A percentile compares a stretch with the other conserved stretches of the same genome.
phyloP scores from a whole-genome alignment of 1,140 invertebrate genomes.

The Ostrea edulis region DNA sequence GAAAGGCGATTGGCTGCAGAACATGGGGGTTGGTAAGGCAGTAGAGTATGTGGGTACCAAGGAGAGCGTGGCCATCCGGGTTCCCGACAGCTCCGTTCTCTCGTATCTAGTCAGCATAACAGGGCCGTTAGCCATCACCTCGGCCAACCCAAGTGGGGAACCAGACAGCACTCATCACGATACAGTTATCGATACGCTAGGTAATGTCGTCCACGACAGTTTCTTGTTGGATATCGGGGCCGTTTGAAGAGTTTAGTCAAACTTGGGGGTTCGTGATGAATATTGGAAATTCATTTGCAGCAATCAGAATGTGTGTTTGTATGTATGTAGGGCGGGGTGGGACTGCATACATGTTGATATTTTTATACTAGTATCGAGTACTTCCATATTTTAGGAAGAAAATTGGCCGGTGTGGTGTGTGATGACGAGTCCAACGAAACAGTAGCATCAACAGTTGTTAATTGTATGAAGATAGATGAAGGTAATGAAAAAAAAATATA shows the following conservation, averaged over 20 bases:
- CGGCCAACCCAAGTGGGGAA: slow-evolving; percentile 70
- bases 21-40: slow-evolving; percentile 65
- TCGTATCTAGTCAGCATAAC: slow-evolving; percentile 66
- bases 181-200: slow-evolving; percentile 66
- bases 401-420: slow-evolving; percentile 69
- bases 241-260: neutral
- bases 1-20: slow-evolving; percentile 67
- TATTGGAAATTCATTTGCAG: neutral
- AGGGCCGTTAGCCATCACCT: slow-evolving; percentile 68
- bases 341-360: too few species aligned
- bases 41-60: slow-evolving; percentile 64
- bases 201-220: slow-evolving; percentile 49
- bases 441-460: slow-evolving; percentile 69
- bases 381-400: slow-evolving; percentile 59
- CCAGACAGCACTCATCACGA: slow-evolving; percentile 70
- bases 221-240: too few species aligned
- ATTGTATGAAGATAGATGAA: slow-evolving; percentile 71
- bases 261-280: neutral
- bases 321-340: too few species aligned
- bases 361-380: too few species aligned
- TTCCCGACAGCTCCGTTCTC: slow-evolving; percentile 66
- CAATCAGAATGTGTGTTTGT: too few species aligned
- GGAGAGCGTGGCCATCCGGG: slow-evolving; percentile 68
- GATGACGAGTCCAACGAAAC: slow-evolving; percentile 70
- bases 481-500: slow-evolving; percentile 54